Evolutionary conservation across 2,888 invertebrate genomes (phyloP).

Genomic region (Netelia melanura): DNA sequence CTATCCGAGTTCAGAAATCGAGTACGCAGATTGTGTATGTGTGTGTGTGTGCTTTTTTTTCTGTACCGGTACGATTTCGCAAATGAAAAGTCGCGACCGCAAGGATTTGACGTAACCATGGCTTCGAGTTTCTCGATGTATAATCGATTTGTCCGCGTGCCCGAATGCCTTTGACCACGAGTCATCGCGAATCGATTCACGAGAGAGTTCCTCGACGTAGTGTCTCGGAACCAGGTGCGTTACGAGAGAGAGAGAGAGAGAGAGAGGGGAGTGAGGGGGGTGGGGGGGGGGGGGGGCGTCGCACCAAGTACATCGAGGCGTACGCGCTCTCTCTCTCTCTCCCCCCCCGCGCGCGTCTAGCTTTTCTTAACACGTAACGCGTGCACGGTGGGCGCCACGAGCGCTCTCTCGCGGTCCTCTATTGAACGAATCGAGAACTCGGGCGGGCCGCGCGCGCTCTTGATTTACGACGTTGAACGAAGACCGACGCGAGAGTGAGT

Average conservation of each 20-base stretch:
- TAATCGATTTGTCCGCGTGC: conserved; percentile 74
- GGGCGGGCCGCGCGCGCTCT: conserved; percentile 38
- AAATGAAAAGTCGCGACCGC: neutral
- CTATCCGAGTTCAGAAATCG: no score
- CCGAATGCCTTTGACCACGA: conserved; percentile 76
- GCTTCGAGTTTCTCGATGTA: conserved; percentile 52
- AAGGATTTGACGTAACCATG: neutral
- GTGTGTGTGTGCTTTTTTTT: no score
- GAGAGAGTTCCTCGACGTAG: conserved; percentile 26
- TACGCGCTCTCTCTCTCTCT: no score
- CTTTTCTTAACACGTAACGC: neutral
- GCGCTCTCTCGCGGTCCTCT: conserved; percentile 12
- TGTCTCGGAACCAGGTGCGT: conserved; percentile 45
- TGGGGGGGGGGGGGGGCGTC: neutral
- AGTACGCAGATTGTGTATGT: no score
- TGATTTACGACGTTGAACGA: conserved; percentile 31
- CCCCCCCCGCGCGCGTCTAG: no score
- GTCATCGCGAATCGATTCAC: conserved; percentile 72
- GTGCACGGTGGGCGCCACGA: neutral
- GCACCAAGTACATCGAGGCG: neutral
- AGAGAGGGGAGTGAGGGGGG: no score
- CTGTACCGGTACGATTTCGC: neutral
- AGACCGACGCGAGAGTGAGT: conserved; percentile 36
- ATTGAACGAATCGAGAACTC: conserved; percentile 63
- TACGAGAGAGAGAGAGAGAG: neutral